Evolutionary conservation across 2,888 invertebrate species (phyloP).

Genomic region (Cecidostiba fungosa): DNA sequence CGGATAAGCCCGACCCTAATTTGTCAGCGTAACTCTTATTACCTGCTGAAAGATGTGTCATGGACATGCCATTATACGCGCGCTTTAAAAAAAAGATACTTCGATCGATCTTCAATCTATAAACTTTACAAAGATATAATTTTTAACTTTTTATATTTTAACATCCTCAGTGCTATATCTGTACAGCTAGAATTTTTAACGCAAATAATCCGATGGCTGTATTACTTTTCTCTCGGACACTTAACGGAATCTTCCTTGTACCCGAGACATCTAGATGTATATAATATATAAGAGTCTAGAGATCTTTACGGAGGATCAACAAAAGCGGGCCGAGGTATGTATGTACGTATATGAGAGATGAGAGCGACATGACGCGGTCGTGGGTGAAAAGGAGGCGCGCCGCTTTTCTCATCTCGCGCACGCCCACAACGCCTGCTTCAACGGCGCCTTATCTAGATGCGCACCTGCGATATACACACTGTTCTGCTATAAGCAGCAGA

Average conservation of each 20-base stretch:
- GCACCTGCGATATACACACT: constrained; percentile 39
- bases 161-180: too few species aligned
- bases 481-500: neutral
- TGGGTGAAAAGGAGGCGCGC: constrained; percentile 28
- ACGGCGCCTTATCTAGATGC: constrained; percentile 35
- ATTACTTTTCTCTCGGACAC: neutral
- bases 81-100: neutral
- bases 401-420: neutral
- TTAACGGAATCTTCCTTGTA: neutral
- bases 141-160: too few species aligned
- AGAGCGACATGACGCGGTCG: constrained; percentile 1
- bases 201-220: neutral
- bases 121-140: too few species aligned
- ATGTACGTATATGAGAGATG: neutral
- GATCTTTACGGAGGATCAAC: neutral
- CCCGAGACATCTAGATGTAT: neutral
- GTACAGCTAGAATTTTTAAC: too few species aligned
- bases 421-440: neutral
- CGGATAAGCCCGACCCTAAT: neutral
- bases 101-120: too few species aligned
- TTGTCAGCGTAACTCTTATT: neutral
- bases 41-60: neutral
- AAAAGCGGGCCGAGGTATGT: neutral
- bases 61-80: neutral
- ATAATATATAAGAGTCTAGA: neutral